Conservation (phyloP, 2,797 vertebrate genomes). For the Lutjanus argentimaculatus region DNA sequence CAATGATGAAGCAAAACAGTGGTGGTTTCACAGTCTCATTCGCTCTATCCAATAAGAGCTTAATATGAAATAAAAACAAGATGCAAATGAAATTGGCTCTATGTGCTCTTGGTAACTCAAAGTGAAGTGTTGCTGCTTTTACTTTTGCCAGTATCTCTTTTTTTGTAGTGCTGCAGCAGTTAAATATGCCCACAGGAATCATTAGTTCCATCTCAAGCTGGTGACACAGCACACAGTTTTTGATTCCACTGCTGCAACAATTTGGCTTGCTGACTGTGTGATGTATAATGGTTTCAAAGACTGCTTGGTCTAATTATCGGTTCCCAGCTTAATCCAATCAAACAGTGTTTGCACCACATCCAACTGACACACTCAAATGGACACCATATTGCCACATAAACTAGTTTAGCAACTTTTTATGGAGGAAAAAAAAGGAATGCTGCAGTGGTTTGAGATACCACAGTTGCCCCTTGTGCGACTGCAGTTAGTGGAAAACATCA, state of each 20-base stretch:
- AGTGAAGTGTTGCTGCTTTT: constrained; percentile 18
- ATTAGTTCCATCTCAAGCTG: constrained; percentile 43
- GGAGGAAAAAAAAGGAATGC: neutral
- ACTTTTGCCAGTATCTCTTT: constrained; percentile 1
- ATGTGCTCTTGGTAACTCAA: neutral
- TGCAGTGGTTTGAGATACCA: neutral
- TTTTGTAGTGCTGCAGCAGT: constrained; percentile 14
- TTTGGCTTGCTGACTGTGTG: constrained; percentile 37
- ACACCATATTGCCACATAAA: constrained; percentile 12
- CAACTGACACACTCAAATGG: constrained; percentile 28
- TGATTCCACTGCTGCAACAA: constrained; percentile 24
- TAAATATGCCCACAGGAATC: constrained; percentile 34
- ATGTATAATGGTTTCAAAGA: constrained; percentile 46
- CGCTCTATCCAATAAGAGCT: neutral
- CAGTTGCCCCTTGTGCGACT: neutral
- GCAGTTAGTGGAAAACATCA: neutral
- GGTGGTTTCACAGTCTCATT: constrained; percentile 9
- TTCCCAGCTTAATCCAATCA: constrained; percentile 49
- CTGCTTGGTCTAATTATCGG: constrained; percentile 46
- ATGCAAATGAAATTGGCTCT: constrained; percentile 8
- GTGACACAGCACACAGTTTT: constrained; percentile 20
- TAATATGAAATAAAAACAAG: constrained; percentile 1
- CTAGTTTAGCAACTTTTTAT: constrained; percentile 8
- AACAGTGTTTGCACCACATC: constrained; percentile 19
- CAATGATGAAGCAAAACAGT: neutral